phyloP scores from a whole-genome alignment of 1,140 invertebrate species.

The Laupala kohalensis region DNA sequence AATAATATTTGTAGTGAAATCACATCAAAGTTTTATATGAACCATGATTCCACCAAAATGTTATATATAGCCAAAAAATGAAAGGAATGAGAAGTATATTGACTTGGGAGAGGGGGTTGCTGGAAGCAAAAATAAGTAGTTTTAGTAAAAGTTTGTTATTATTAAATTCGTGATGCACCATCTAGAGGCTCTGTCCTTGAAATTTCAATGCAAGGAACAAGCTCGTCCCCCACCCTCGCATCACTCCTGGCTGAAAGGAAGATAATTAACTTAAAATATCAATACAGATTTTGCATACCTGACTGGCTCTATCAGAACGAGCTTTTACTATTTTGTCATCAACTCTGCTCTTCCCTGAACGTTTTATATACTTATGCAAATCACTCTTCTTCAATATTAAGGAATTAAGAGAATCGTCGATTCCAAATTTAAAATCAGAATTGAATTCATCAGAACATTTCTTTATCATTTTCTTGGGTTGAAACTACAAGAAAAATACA shows the following conservation, averaged over 20 bases:
- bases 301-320: constrained; percentile 28
- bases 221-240: neutral
- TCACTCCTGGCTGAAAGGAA: neutral
- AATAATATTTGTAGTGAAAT: too few species aligned
- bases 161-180: neutral
- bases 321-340: constrained; percentile 73
- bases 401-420: constrained; percentile 65
- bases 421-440: constrained; percentile 37
- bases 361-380: constrained; percentile 65
- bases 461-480: constrained; percentile 59
- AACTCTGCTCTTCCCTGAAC: constrained; percentile 62
- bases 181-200: neutral
- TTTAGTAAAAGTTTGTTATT: neutral
- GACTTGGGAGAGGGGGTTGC: too few species aligned
- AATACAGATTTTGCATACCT: neutral
- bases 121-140: neutral
- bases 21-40: too few species aligned
- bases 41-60: too few species aligned
- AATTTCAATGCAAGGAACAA: neutral
- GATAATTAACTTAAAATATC: neutral
- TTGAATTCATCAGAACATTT: constrained; percentile 59
- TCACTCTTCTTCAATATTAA: constrained; percentile 76
- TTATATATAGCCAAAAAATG: too few species aligned
- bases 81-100: too few species aligned
- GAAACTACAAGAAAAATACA: constrained; percentile 44